Conservation (phyloP, 2,113 vertebrate genomes). For the human (Homo sapiens) region GRCh38 chr4:26044001-26044500, state of each 20-base stretch:
- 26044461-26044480: not conserved
- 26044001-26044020: not conserved
- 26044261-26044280: not conserved
- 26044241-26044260: not conserved
- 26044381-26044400: not conserved
- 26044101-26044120: not conserved
- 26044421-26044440: not conserved
- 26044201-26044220: not conserved
- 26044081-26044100: not conserved
- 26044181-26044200: not conserved
- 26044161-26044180: not conserved
- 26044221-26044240: not conserved
- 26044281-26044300: not conserved
- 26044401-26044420: not conserved
- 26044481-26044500: not conserved
- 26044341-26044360: not conserved
- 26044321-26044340: not conserved
- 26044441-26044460: not conserved
- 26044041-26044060: not conserved
- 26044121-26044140: not conserved
- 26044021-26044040: not conserved
- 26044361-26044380: not conserved
- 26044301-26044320: accelerated
- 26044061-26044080: not conserved
- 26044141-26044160: not conserved